Percentiles rank a stretch among this genome's conserved stretches.
phyloP scores from a whole-genome alignment of 2,888 invertebrate species.

The Drosophila anceps region DNA sequence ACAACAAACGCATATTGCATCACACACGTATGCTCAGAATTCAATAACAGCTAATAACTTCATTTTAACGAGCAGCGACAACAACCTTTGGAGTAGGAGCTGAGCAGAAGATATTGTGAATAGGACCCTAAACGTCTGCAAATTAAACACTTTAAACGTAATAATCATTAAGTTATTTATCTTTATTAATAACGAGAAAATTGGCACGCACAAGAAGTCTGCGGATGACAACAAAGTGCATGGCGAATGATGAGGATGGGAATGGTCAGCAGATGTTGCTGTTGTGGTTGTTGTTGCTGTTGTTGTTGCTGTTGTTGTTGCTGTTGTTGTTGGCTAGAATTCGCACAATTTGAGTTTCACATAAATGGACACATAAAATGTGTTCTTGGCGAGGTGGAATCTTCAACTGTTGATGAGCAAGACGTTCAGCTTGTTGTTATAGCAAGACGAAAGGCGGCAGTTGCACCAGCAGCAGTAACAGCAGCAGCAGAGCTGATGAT shows the following conservation, averaged over 20 bases:
- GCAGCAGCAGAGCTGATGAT: conserved; percentile 54
- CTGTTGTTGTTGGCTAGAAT: conserved; percentile 60
- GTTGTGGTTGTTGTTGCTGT: background rate
- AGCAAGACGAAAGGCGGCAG: conserved; percentile 54
- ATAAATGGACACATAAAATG: conserved; percentile 80
- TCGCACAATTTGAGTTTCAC: conserved; percentile 72
- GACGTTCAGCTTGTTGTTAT: conserved; percentile 51
- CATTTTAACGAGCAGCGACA: conserved; percentile 45
- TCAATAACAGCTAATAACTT: conserved; percentile 54
- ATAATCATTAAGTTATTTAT: conserved; percentile 82
- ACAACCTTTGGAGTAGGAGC: background rate
- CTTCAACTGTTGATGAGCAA: conserved; percentile 54
- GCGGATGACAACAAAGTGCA: conserved; percentile 66
- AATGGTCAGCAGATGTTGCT: conserved; percentile 28
- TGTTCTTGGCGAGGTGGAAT: conserved; percentile 35
- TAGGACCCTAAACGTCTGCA: conserved; percentile 62
- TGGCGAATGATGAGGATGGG: conserved; percentile 25
- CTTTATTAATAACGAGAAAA: conserved; percentile 81
- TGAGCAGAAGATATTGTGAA: conserved; percentile 42
- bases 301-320: conserved; percentile 1
- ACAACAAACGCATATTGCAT: conserved; percentile 17
- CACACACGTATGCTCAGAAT: conserved; percentile 31
- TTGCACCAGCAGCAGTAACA: conserved; percentile 19
- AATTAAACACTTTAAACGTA: conserved; percentile 79
- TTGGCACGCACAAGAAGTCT: conserved; percentile 77